Base-by-base conservation (phyloP, 2,888 invertebrate genomes). In the Sphinx pinastri region DNA sequence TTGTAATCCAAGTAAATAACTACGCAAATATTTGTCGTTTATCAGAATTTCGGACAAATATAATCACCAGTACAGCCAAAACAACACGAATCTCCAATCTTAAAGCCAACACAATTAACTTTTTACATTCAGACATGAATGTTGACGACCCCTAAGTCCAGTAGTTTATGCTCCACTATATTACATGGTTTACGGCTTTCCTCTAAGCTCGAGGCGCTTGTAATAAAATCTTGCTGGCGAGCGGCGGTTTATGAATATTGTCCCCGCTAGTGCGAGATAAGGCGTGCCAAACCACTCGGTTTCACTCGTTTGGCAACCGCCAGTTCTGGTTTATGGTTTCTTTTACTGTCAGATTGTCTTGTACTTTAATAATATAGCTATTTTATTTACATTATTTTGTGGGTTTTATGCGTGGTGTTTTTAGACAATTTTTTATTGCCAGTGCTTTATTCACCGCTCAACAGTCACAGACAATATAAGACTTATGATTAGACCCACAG, bases 141-240 rank as follows among this genome's bases (percentile, higher is more conserved):
- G 86, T 90, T 87, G 74, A 1, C 52, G 31, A 80, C 76, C 76
- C 72, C 87, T 88, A 84, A 6, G 55, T 67, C 55, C 73, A 79
- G 80, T 84, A 84, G 87, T 89, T 88, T 88, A 89, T 86, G 84
- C 80, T 81, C 78, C 76, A 78, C 76, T 86, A 84, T 84, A 86
- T 85, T 82, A 83, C 80, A 82, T 79, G 78, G 83, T 87, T 86
- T 87, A 87, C 81, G 76, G 80, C 76, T 73, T 81, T 81, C 79
- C 82, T 81, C 82, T 79, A 75, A 79, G 81, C 82, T 82, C 83
- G 84, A 83, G 84, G 86, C 83, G 84, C 80, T 73, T 82, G 92
- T 88, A 90, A 93, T 93, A 93, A 94, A 93, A 92, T 92, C 92
- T 88, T 88, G 87, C 83, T 81, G 87, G 79, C 85, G 86, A 81